phyloP scores from a whole-genome alignment of 1,140 invertebrate species.

The Reticulitermes speratus region DNA sequence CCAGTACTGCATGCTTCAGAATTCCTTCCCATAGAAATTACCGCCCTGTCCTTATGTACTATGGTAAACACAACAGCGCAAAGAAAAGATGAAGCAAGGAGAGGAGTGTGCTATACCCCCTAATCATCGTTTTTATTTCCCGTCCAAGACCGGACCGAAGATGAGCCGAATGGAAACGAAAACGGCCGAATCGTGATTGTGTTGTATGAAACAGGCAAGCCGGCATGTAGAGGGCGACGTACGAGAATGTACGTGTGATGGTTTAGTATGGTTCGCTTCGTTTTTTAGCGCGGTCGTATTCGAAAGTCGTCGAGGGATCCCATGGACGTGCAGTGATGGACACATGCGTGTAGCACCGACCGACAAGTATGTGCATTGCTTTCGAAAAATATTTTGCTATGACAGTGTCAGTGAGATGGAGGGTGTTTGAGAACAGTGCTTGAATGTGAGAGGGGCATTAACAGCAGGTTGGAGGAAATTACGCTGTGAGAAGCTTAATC shows the following conservation, averaged over 20 bases:
- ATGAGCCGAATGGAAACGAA: not conserved
- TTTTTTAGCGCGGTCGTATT: not conserved
- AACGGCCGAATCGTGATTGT: not conserved
- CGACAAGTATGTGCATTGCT: not conserved
- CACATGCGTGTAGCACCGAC: not conserved
- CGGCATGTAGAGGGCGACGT: not conserved
- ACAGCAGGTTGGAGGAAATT: no score
- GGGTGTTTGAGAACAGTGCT: no score
- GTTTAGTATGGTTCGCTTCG: not conserved
- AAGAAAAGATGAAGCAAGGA: not conserved
- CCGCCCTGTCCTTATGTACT: not conserved
- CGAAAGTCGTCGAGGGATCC: not conserved
- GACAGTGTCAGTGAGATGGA: not conserved
- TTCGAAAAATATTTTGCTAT: not conserved
- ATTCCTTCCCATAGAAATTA: conserved; percentile 16
- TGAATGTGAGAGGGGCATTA: no score
- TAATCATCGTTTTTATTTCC: not conserved
- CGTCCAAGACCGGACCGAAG: not conserved
- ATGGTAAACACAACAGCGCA: not conserved
- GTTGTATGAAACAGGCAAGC: not conserved
- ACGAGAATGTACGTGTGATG: not conserved
- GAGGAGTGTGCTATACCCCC: conserved; percentile 1
- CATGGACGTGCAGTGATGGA: not conserved
- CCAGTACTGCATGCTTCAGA: not conserved
- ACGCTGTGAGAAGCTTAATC: no score